These are phyloP conservation scores for Mastomys coucha DNA, from an alignment of 2,113 vertebrate genomes.

Conservation along the genomic window DNA sequence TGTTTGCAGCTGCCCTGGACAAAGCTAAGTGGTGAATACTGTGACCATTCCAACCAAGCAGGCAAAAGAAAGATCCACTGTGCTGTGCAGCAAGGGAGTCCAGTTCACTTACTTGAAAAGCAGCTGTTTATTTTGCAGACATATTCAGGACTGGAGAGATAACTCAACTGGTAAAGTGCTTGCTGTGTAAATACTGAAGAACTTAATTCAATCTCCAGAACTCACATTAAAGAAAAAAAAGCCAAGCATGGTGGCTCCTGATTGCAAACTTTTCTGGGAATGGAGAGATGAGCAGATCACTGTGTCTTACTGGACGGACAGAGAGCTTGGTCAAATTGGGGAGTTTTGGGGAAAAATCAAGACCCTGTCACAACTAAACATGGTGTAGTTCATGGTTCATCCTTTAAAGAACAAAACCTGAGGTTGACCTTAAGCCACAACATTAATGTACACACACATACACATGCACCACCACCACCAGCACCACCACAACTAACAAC, in stretches of 20 bases:
- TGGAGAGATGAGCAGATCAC: too few species aligned
- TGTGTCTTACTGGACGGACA: neutral
- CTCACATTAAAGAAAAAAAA: neutral
- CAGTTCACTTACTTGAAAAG: neutral
- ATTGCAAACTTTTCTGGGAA: neutral
- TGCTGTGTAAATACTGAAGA: neutral
- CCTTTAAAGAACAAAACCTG: too few species aligned
- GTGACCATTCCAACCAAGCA: too few species aligned
- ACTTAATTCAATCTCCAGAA: neutral
- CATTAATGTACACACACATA: neutral
- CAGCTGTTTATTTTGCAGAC: neutral
- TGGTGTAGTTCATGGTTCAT: too few species aligned
- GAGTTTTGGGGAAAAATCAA: neutral
- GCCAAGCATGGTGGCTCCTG: neutral
- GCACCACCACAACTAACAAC: neutral
- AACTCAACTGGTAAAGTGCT: neutral
- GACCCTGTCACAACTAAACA: neutral
- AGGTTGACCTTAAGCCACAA: neutral
- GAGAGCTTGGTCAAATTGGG: neutral
- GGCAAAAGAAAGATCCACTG: fast-evolving
- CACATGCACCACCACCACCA: neutral
- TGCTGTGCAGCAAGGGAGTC: neutral
- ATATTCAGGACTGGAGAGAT: fast-evolving
- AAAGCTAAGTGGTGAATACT: neutral
- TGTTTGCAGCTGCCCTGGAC: neutral